Percentiles rank a stretch among this genome's conserved stretches.
Evolutionary conservation across 2,113 vertebrate genomes (phyloP).

Genomic region (cat (Felis catus)): DNA sequence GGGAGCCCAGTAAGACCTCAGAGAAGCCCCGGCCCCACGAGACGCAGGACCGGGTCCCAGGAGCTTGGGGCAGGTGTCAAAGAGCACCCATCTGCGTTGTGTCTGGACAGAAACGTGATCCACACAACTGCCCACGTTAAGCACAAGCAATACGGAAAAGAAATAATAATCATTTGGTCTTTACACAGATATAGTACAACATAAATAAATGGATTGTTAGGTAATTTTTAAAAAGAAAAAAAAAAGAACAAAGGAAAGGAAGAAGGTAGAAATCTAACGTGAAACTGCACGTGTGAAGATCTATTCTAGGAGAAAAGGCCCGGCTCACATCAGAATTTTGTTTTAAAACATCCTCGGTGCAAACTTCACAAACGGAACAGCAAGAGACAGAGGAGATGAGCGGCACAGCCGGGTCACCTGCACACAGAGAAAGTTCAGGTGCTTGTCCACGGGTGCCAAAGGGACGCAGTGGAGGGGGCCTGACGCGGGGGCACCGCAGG

Average conservation of each 20-base stretch:
- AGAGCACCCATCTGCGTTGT: not conserved
- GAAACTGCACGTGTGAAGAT: not conserved
- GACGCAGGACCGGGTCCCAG: not conserved
- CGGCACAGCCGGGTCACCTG: not conserved
- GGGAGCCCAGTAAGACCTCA: not conserved
- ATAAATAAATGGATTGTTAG: not conserved
- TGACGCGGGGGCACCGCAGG: fast-evolving
- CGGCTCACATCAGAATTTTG: not conserved
- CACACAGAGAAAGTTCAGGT: not conserved
- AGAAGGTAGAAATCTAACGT: not conserved
- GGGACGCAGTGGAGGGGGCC: not conserved
- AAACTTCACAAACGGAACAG: not conserved
- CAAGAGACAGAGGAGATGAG: not conserved
- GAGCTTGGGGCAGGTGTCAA: not conserved
- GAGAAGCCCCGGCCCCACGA: not conserved
- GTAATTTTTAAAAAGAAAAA: not conserved
- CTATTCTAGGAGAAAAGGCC: not conserved
- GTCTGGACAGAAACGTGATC: not conserved
- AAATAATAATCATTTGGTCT: not conserved
- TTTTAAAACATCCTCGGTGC: not conserved
- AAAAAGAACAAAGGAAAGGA: not conserved
- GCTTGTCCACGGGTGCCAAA: not conserved
- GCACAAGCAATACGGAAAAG: not conserved
- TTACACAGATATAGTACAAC: not conserved
- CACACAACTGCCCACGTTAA: not conserved